Evolutionary conservation across 2,888 invertebrate genomes (phyloP).

Genomic region (Cremastinae sp.): DNA sequence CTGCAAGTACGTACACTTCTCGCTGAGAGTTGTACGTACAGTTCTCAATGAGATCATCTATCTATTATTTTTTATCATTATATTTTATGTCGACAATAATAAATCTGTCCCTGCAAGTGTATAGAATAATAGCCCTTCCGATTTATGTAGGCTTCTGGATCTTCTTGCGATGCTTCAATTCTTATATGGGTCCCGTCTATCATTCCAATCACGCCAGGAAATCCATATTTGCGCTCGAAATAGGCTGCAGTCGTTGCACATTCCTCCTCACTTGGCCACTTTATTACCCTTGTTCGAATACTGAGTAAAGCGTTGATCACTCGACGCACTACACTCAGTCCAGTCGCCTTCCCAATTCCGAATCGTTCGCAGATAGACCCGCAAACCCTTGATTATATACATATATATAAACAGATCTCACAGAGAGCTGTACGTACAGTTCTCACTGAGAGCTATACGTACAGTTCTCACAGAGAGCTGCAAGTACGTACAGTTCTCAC

Average conservation of each 20-base stretch:
- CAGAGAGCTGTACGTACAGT: too few relatives aligned
- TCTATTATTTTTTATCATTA: constrained; percentile 4
- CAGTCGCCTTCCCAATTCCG: constrained; percentile 26
- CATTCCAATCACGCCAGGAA: constrained; percentile 33
- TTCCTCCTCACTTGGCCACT: constrained; percentile 35
- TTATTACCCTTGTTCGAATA: constrained; percentile 10
- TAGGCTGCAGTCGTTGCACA: neutral
- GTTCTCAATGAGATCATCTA: neutral
- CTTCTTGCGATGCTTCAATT: constrained; percentile 21
- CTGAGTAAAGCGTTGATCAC: constrained; percentile 24
- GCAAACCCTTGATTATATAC: too few relatives aligned
- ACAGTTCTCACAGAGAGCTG: too few relatives aligned
- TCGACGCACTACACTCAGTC: constrained; percentile 14
- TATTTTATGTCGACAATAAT: constrained; percentile 21
- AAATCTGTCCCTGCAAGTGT: constrained; percentile 35
- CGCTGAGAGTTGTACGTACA: neutral
- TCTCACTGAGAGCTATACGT: too few relatives aligned
- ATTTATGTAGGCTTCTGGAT: constrained; percentile 36
- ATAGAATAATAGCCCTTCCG: constrained; percentile 41
- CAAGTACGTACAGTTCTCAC: too few relatives aligned
- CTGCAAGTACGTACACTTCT: too few relatives aligned
- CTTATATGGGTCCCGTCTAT: constrained; percentile 25
- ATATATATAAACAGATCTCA: too few relatives aligned
- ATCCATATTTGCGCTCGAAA: constrained; percentile 29
- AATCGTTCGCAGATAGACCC: constrained; percentile 10